A percentile compares a stretch with the other conserved stretches of the same genome.
Conservation (phyloP, 2,797 vertebrate species). For the Rhabdomys pumilio region DNA sequence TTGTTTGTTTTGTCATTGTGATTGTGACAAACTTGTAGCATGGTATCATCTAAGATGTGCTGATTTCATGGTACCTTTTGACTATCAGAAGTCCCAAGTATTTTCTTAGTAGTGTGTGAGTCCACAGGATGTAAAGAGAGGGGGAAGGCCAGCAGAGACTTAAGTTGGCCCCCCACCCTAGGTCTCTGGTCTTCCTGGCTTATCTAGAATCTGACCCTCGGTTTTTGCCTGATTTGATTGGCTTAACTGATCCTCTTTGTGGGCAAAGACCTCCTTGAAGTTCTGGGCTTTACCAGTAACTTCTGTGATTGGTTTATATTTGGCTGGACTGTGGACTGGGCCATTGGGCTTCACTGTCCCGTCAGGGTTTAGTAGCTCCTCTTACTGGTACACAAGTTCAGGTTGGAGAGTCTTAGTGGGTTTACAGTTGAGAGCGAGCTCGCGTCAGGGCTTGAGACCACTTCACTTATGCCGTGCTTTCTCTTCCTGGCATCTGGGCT, state of each 20-base stretch:
- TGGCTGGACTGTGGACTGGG: not conserved
- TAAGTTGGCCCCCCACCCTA: not conserved
- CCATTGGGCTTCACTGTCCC: not conserved
- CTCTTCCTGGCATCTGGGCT: conserved; percentile 5
- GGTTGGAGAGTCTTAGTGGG: not conserved
- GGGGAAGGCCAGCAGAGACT: not conserved
- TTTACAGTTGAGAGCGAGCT: not conserved
- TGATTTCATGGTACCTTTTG: not conserved
- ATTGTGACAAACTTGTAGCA: not conserved
- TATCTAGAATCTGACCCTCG: not conserved
- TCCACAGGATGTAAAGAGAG: not conserved
- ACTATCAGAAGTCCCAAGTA: not conserved
- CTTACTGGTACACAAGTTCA: conserved; percentile 12
- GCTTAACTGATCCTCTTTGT: not conserved
- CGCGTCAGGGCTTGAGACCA: not conserved
- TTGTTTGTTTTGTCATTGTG: not conserved
- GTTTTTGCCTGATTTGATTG: not conserved
- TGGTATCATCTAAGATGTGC: not conserved
- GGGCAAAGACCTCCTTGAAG: not conserved
- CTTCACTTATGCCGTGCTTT: not conserved
- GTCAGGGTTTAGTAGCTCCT: not conserved
- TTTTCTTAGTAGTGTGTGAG: not conserved
- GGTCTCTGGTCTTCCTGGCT: not conserved
- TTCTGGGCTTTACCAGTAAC: not conserved
- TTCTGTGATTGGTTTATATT: not conserved